Percentiles rank a stretch among this genome's conserved stretches.
These are phyloP conservation scores for Prolemur simus DNA, from an alignment of 2,113 vertebrate species.

Conservation along the genomic window DNA sequence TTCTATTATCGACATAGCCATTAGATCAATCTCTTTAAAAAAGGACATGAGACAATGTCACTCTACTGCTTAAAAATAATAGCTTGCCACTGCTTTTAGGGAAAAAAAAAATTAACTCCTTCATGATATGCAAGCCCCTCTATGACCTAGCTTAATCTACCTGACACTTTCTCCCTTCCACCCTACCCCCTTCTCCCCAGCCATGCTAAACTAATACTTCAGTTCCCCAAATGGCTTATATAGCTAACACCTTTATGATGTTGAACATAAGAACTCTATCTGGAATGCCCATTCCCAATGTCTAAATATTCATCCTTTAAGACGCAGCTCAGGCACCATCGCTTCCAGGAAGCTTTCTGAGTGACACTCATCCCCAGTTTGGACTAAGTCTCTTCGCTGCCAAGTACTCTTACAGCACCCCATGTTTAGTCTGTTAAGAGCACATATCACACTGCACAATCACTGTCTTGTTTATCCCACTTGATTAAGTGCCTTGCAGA, in stretches of 20 bases:
- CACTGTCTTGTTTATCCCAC: background rate
- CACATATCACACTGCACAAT: background rate
- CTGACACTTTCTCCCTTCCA: background rate
- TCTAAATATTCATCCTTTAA: slow-evolving; percentile 9
- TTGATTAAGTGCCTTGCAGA: slow-evolving; percentile 14
- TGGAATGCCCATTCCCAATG: background rate
- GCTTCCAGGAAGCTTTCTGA: background rate
- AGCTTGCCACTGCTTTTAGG: background rate
- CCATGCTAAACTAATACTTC: background rate
- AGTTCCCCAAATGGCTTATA: background rate
- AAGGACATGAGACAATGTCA: background rate
- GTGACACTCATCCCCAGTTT: background rate
- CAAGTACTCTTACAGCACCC: background rate
- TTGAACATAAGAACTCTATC: background rate
- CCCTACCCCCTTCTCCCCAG: background rate
- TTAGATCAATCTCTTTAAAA: background rate
- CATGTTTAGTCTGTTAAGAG: background rate
- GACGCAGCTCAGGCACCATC: background rate
- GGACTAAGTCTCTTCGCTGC: background rate
- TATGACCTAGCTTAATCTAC: background rate
- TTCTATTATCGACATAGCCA: background rate
- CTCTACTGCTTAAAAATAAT: background rate
- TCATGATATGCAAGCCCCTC: background rate
- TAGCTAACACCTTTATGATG: background rate
- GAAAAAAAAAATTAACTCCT: background rate